phyloP scores from a whole-genome alignment of 2,888 invertebrate genomes.

The Catocala fraxini region DNA sequence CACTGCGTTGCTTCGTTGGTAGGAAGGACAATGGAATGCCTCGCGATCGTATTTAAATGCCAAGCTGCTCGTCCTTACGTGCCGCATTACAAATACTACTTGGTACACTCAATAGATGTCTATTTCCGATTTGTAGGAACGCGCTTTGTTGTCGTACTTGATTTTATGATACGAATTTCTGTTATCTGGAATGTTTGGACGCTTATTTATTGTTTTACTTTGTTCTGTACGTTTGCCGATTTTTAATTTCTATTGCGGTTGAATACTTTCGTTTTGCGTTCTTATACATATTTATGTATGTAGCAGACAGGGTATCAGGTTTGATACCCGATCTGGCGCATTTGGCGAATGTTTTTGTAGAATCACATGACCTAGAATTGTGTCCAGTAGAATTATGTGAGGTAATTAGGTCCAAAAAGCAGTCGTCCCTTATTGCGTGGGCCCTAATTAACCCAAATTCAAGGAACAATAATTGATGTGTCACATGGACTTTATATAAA shows the following conservation, averaged over 20 bases:
- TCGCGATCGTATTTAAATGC: conserved; percentile 65
- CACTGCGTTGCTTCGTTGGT: conserved; percentile 24
- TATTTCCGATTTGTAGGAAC: conserved; percentile 58
- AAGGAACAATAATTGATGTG: too few relatives aligned
- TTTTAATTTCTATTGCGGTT: not conserved
- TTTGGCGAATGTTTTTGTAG: too few relatives aligned
- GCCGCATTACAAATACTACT: conserved; percentile 58
- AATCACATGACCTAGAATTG: too few relatives aligned
- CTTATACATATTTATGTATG: too few relatives aligned
- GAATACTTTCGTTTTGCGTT: not conserved
- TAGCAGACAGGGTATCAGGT: too few relatives aligned
- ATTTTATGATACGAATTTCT: conserved; percentile 33
- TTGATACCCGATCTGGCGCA: too few relatives aligned
- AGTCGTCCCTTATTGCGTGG: too few relatives aligned
- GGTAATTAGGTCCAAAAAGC: too few relatives aligned
- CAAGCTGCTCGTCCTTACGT: conserved; percentile 54
- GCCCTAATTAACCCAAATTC: too few relatives aligned
- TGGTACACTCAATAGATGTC: conserved; percentile 48
- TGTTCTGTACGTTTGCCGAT: not conserved
- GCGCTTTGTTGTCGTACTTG: conserved; percentile 26
- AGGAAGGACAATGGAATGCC: conserved; percentile 67
- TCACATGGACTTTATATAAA: too few relatives aligned
- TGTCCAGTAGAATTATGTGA: too few relatives aligned
- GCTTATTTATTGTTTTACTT: conserved; percentile 1
- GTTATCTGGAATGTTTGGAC: conserved; percentile 10